A percentile compares a stretch with the other conserved stretches of the same genome.
Conservation (phyloP, 2,888 invertebrate genomes). For the Oxyteleia sp. region DNA sequence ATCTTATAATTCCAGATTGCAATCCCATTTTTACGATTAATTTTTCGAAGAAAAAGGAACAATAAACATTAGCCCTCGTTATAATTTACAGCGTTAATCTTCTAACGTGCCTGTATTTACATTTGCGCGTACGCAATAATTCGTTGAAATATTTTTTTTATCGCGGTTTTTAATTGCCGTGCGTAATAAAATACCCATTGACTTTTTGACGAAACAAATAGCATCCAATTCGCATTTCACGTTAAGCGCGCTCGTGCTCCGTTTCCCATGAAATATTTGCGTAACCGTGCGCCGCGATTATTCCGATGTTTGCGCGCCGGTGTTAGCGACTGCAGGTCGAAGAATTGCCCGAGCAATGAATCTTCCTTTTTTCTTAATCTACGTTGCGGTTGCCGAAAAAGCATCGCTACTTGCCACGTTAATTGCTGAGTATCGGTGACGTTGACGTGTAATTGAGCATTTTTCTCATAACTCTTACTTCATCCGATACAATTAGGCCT, state of each 20-base stretch:
- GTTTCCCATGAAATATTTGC: conserved; percentile 84
- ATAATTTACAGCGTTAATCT: conserved; percentile 19
- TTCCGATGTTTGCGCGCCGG: background rate
- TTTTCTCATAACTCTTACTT: conserved; percentile 40
- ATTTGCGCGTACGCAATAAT: conserved; percentile 1
- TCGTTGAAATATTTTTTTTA: background rate
- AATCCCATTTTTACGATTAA: conserved; percentile 23
- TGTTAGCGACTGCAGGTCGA: background rate
- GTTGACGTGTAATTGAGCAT: too few species aligned
- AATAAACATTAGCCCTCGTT: conserved; percentile 6
- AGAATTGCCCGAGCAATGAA: conserved; percentile 17
- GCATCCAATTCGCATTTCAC: conserved; percentile 76
- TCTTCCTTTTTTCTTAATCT: conserved; percentile 43
- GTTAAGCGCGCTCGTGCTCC: conserved; percentile 78
- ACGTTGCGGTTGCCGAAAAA: conserved; percentile 37
- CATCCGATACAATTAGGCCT: conserved; percentile 24
- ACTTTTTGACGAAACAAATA: conserved; percentile 55
- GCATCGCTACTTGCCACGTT: conserved; percentile 24
- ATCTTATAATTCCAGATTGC: conserved; percentile 18
- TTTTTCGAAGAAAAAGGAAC: conserved; percentile 23
- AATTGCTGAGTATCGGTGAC: conserved; percentile 47
- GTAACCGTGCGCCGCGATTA: conserved; percentile 76
- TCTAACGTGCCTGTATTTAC: background rate
- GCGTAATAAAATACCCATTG: conserved; percentile 31
- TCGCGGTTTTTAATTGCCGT: background rate